Evolutionary conservation across 2,797 vertebrate species (phyloP).

Genomic region (Liparis tanakae): DNA sequence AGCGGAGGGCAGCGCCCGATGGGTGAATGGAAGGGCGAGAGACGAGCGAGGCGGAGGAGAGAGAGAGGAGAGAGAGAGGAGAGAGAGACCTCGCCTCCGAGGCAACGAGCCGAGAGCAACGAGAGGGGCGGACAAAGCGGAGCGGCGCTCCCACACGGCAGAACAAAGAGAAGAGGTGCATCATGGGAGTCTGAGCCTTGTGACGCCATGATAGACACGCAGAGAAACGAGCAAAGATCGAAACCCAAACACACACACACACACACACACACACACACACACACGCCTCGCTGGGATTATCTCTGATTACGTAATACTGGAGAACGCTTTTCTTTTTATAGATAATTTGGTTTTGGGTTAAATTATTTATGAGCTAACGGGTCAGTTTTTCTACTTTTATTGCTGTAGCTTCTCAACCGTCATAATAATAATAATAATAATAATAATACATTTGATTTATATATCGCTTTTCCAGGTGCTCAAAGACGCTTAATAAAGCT

Average conservation of each 20-base stretch:
- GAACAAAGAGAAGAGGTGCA: constrained; percentile 82
- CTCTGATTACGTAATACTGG: neutral
- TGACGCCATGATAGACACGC: constrained; percentile 64
- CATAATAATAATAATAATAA: too few species aligned
- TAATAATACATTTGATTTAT: too few species aligned
- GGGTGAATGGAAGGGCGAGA: constrained; percentile 54
- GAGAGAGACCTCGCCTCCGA: constrained; percentile 71
- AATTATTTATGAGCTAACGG: neutral
- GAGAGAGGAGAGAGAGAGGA: constrained; percentile 54
- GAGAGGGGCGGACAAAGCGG: constrained; percentile 76
- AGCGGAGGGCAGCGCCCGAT: constrained; percentile 42
- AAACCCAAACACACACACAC: constrained; percentile 13
- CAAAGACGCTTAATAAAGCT: too few species aligned
- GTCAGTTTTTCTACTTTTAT: neutral
- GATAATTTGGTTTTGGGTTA: neutral
- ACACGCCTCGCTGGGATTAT: neutral
- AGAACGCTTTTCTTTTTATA: neutral
- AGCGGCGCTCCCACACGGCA: constrained; percentile 70
- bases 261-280: constrained; percentile 13
- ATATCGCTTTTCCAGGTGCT: too few species aligned
- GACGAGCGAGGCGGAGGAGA: constrained; percentile 54
- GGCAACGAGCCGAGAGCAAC: constrained; percentile 70
- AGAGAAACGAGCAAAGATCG: constrained; percentile 28
- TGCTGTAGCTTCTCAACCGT: neutral
- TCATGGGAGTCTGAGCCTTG: constrained; percentile 74